Evolutionary conservation across 2,888 invertebrate genomes (phyloP).

Genomic region (Nymphalis urticae): DNA sequence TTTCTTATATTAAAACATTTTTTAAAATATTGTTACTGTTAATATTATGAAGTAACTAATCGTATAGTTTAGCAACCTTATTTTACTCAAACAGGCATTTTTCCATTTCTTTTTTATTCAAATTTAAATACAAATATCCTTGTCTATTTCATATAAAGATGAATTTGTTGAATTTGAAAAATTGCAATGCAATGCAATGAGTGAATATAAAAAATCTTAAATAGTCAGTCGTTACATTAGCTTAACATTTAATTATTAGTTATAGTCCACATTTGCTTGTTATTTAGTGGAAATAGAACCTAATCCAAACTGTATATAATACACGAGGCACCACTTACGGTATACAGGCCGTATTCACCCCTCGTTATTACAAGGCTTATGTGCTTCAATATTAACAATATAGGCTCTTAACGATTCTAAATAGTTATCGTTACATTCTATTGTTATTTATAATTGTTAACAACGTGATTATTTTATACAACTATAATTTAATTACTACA

Average conservation of each 20-base stretch:
- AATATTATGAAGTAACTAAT: too few relatives aligned
- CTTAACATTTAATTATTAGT: not conserved
- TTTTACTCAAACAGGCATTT: too few relatives aligned
- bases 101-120: too few relatives aligned
- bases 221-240: not conserved
- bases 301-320: conserved; percentile 21
- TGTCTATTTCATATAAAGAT: too few relatives aligned
- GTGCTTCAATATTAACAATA: conserved; percentile 21
- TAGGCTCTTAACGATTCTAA: conserved; percentile 13
- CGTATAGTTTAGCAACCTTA: too few relatives aligned
- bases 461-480: not conserved
- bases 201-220: too few relatives aligned
- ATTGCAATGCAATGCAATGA: too few relatives aligned
- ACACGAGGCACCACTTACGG: conserved; percentile 27
- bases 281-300: not conserved
- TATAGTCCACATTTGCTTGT: not conserved
- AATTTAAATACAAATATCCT: too few relatives aligned
- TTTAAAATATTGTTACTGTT: too few relatives aligned
- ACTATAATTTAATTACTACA: not conserved
- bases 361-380: conserved; percentile 28
- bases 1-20: too few relatives aligned
- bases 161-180: too few relatives aligned
- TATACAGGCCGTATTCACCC: conserved; percentile 25
- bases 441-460: not conserved
- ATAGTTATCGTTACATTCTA: conserved; percentile 1